A percentile compares a stretch with the other conserved stretches of the same genome.
Conservation (phyloP, 2,797 vertebrate species). For the Megaceryle alcyon region DNA sequence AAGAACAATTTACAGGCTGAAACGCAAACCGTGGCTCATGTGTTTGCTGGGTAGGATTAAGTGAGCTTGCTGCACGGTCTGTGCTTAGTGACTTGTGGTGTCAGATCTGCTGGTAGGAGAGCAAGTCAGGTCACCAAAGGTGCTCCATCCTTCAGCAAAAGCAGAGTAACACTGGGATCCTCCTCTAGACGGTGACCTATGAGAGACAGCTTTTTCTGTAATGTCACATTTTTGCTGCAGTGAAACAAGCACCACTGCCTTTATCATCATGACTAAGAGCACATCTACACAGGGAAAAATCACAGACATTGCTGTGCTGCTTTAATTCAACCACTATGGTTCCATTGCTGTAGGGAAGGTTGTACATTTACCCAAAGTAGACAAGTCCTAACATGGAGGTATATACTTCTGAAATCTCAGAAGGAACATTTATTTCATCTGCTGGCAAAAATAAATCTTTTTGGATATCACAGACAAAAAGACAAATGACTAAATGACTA, state of each 20-base stretch:
- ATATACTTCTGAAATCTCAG: not conserved
- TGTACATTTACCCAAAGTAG: not conserved
- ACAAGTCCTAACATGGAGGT: not conserved
- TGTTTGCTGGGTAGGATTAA: constrained; percentile 27
- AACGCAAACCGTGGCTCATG: constrained; percentile 49
- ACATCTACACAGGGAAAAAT: not conserved
- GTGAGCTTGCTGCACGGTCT: not conserved
- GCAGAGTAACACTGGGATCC: not conserved
- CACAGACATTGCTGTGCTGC: not conserved
- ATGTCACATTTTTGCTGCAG: not conserved
- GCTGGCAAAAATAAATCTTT: not conserved
- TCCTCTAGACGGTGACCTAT: not conserved
- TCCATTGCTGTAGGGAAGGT: not conserved
- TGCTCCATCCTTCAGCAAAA: not conserved
- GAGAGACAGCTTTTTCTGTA: not conserved
- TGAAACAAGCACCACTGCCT: not conserved
- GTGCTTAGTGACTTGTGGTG: not conserved
- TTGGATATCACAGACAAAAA: not conserved
- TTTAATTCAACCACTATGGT: not conserved
- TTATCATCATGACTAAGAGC: not conserved
- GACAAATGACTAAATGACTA: not conserved
- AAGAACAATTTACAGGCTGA: constrained; percentile 77
- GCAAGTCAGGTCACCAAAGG: not conserved
- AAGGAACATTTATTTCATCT: not conserved
- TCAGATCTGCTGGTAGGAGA: not conserved